A percentile compares a stretch with the other conserved stretches of the same genome.
phyloP scores from a whole-genome alignment of 2,888 invertebrate genomes.

The Taenaris catops region DNA sequence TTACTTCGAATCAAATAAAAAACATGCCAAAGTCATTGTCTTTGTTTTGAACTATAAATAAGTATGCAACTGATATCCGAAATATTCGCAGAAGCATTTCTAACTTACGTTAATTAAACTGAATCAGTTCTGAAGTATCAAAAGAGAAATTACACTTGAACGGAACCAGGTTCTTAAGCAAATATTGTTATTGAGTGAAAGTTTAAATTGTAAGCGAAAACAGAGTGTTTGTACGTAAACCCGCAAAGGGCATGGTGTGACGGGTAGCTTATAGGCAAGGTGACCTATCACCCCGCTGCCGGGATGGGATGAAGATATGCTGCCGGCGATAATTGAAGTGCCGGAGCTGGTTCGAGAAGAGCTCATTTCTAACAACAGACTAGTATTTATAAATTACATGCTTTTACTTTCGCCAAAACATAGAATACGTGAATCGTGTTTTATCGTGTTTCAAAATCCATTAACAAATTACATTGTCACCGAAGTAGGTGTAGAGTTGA shows the following conservation, averaged over 20 bases:
- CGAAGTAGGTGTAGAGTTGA: no score
- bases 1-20: no score
- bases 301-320: conserved; percentile 35
- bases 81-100: conserved; percentile 2
- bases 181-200: conserved; percentile 38
- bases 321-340: conserved; percentile 31
- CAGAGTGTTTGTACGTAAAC: conserved; percentile 33
- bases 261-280: conserved; percentile 36
- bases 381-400: no score
- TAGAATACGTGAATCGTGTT: no score
- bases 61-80: neutral
- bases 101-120: conserved; percentile 12
- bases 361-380: conserved; percentile 14
- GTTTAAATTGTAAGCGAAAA: conserved; percentile 40
- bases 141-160: conserved; percentile 24
- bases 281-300: conserved; percentile 29
- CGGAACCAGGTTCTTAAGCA: conserved; percentile 27
- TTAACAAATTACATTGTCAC: no score
- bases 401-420: no score
- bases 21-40: no score
- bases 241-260: conserved; percentile 31
- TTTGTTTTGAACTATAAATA: conserved; percentile 4
- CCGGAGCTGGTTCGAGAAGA: conserved; percentile 8
- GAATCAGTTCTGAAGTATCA: conserved; percentile 25
- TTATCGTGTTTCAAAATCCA: no score